These are phyloP conservation scores for Keiferia lycopersicella DNA, from an alignment of 2,888 invertebrate genomes.

Conservation along the genomic window DNA sequence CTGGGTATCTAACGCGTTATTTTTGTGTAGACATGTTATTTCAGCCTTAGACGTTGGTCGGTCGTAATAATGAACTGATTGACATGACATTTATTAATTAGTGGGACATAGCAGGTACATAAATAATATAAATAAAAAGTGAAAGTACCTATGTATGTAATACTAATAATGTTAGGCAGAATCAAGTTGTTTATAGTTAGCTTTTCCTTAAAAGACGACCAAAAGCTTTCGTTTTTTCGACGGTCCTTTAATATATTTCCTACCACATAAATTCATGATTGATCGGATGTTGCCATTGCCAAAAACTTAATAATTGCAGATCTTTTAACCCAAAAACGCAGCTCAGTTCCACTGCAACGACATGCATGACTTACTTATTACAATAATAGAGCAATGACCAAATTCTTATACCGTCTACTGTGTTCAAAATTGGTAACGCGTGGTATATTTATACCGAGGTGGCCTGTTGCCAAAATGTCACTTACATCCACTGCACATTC, in stretches of 20 bases:
- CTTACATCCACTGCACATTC: conserved; percentile 65
- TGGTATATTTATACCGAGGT: conserved; percentile 67
- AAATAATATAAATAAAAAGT: no score
- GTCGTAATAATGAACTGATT: background rate
- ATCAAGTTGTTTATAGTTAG: no score
- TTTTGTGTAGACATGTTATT: conserved; percentile 17
- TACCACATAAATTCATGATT: no score
- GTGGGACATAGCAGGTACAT: no score
- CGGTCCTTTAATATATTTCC: no score
- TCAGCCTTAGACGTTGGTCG: conserved; percentile 5
- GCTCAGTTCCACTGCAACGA: background rate
- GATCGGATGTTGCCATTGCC: no score
- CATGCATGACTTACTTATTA: conserved; percentile 45
- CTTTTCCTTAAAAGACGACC: no score
- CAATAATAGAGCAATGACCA: conserved; percentile 65
- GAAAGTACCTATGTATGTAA: no score
- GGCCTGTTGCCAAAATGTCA: conserved; percentile 77
- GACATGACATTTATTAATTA: background rate
- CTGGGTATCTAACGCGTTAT: conserved; percentile 8
- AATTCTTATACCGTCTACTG: conserved; percentile 47
- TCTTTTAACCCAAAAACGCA: background rate
- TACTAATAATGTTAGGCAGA: no score
- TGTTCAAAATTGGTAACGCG: conserved; percentile 55
- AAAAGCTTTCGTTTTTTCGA: no score
- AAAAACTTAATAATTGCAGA: background rate